These are phyloP conservation scores for Urocitellus parryii DNA, from an alignment of 2,113 vertebrate genomes.

Conservation along the genomic window DNA sequence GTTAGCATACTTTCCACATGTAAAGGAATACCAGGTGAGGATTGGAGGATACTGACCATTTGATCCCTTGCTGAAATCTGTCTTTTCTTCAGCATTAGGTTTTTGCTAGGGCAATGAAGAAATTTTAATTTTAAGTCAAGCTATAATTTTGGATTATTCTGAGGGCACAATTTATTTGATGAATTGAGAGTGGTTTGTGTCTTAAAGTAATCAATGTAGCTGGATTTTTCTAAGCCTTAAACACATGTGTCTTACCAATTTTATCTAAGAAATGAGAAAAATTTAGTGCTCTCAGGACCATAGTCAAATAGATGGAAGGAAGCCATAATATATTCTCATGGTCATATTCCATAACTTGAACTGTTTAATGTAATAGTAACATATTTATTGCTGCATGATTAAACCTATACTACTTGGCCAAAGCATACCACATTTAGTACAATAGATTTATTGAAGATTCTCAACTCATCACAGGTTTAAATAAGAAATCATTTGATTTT, in stretches of 20 bases:
- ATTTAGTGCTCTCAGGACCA: neutral
- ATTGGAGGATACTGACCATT: neutral
- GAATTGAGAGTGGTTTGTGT: neutral
- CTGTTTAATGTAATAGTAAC: neutral
- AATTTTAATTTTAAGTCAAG: neutral
- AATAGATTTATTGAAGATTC: neutral
- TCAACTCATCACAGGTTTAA: neutral
- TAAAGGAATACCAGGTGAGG: neutral
- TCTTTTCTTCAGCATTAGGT: neutral
- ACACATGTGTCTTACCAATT: neutral
- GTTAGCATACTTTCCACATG: neutral
- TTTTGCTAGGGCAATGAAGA: neutral
- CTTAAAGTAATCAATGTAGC: neutral
- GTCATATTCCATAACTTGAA: neutral
- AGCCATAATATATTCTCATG: neutral
- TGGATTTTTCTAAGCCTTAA: neutral
- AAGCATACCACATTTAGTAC: neutral
- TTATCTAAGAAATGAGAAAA: neutral
- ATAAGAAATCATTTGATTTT: neutral
- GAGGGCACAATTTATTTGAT: neutral
- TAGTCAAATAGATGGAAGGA: neutral
- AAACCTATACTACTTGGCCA: neutral
- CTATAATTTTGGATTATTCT: neutral
- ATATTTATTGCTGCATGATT: neutral
- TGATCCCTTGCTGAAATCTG: neutral